These are phyloP conservation scores for Channallabes apus DNA, from an alignment of 2,797 vertebrate genomes.

Conservation along the genomic window DNA sequence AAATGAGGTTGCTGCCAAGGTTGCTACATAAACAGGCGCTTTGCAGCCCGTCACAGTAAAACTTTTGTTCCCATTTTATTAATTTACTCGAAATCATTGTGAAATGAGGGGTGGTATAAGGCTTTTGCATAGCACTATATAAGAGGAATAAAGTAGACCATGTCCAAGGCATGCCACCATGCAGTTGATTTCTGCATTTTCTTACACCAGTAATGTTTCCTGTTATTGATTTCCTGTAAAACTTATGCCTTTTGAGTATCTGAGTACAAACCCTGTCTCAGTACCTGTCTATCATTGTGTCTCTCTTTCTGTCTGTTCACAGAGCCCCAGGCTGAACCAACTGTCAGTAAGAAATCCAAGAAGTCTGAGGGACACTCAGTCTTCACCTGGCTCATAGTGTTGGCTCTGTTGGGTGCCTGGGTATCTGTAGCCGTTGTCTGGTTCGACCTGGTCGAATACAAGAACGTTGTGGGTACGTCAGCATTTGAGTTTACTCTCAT, in stretches of 20 bases:
- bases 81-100: too few species aligned
- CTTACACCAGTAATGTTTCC: background rate
- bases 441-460: constrained; percentile 96
- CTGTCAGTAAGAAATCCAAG: constrained; percentile 66
- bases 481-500: background rate
- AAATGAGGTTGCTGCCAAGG: too few species aligned
- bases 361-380: constrained; percentile 74
- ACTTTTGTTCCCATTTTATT: too few species aligned
- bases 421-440: constrained; percentile 93
- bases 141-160: too few species aligned
- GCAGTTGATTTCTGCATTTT: background rate
- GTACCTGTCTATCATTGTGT: background rate
- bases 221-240: background rate
- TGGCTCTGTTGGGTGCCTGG: constrained; percentile 93
- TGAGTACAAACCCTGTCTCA: background rate
- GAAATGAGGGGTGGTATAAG: too few species aligned
- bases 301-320: constrained; percentile 32
- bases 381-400: constrained; percentile 93
- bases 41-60: too few species aligned
- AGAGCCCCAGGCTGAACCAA: constrained; percentile 62
- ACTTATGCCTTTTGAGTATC: background rate
- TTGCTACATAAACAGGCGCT: too few species aligned
- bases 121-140: too few species aligned
- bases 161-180: background rate
- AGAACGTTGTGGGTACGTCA: constrained; percentile 86